Percentiles rank a stretch among this genome's conserved stretches.
Conservation (phyloP, 1,140 invertebrate species). For the Eubasilissa regina region DNA sequence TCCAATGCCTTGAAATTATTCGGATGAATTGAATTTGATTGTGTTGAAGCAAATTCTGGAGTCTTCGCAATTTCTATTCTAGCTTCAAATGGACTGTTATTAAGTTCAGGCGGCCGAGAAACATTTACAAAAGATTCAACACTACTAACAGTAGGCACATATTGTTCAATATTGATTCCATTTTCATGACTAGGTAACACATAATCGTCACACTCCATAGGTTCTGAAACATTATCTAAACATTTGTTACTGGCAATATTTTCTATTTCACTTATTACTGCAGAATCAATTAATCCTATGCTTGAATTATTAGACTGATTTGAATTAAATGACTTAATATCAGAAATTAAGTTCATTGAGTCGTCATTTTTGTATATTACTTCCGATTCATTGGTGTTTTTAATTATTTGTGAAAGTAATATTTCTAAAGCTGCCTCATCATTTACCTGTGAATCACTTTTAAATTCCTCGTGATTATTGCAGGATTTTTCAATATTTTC, state of each 20-base stretch:
- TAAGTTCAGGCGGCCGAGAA: background rate
- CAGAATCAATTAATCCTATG: slow-evolving; percentile 8
- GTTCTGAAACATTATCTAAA: slow-evolving; percentile 18
- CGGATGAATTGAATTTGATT: background rate
- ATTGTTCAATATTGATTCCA: background rate
- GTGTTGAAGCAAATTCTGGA: background rate
- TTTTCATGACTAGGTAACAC: background rate
- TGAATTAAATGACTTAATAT: background rate
- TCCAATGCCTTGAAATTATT: background rate
- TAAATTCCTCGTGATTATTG: no score
- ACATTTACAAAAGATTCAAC: background rate
- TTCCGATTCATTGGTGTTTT: background rate
- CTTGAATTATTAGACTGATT: slow-evolving; percentile 16
- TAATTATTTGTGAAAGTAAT: no score
- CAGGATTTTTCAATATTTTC: no score
- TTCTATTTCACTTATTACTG: slow-evolving; percentile 10
- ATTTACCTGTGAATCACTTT: no score
- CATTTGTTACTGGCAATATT: slow-evolving; percentile 5
- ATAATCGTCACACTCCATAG: slow-evolving; percentile 45
- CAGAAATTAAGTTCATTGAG: background rate
- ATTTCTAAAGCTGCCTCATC: no score
- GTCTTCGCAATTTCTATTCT: background rate
- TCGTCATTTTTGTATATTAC: background rate
- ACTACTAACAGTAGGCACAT: background rate
- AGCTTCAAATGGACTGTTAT: slow-evolving; percentile 27